Conservation (phyloP, 2,888 invertebrate species). For the Conistra vaccinii region DNA sequence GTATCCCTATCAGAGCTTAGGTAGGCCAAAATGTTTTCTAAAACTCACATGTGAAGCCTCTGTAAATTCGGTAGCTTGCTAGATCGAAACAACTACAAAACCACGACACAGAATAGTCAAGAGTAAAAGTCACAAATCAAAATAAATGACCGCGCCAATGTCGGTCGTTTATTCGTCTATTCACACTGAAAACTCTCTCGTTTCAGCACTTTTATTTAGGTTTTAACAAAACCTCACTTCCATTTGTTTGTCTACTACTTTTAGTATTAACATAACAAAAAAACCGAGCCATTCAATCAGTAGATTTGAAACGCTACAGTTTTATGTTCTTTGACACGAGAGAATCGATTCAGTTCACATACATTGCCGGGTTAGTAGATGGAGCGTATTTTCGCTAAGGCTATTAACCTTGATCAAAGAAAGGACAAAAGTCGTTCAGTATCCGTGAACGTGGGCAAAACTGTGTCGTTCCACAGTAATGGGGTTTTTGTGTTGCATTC, state of each 20-base stretch:
- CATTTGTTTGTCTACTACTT: conserved; percentile 58
- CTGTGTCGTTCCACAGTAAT: conserved; percentile 70
- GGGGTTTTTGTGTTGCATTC: conserved; percentile 74
- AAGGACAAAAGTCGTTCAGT: conserved; percentile 68
- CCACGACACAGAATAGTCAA: conserved; percentile 24
- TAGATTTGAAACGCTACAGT: conserved; percentile 38
- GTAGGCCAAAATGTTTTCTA: not conserved
- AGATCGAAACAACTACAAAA: conserved; percentile 20
- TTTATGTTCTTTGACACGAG: conserved; percentile 36
- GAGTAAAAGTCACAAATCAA: conserved; percentile 52
- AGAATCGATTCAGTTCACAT: conserved; percentile 49
- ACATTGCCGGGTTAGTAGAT: conserved; percentile 67
- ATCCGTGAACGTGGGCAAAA: conserved; percentile 62
- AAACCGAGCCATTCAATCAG: conserved; percentile 37
- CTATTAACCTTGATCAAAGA: conserved; percentile 78
- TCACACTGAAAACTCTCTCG: conserved; percentile 30
- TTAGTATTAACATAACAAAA: conserved; percentile 29
- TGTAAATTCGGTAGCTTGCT: not conserved
- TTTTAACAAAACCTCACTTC: conserved; percentile 37
- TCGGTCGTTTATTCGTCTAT: conserved; percentile 52
- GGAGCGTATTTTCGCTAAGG: conserved; percentile 70
- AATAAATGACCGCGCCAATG: conserved; percentile 40
- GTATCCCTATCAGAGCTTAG: not conserved
- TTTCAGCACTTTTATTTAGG: conserved; percentile 45
- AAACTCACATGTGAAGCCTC: not conserved